Conservation (phyloP, 2,888 invertebrate species). For the Tiliacea citrago region DNA sequence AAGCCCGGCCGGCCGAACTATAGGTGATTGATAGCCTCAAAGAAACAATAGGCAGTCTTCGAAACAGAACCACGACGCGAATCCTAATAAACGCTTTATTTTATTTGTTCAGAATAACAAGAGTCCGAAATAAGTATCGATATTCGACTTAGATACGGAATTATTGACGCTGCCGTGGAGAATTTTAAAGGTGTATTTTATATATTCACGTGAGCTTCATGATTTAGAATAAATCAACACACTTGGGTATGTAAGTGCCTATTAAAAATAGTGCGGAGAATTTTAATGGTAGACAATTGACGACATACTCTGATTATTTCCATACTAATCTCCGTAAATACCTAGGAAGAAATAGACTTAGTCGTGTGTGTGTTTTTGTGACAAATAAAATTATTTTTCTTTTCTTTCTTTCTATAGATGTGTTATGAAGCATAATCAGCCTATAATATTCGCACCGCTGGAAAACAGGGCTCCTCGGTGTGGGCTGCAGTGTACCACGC, state of each 20-base stretch:
- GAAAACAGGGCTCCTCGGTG: too few species aligned
- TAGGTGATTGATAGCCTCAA: slow-evolving; percentile 88
- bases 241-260: slow-evolving; percentile 62
- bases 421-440: too few species aligned
- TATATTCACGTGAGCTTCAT: slow-evolving; percentile 70
- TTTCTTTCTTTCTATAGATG: too few species aligned
- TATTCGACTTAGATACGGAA: slow-evolving; percentile 85
- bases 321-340: slow-evolving; percentile 37
- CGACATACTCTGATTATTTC: slow-evolving; percentile 32
- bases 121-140: slow-evolving; percentile 85
- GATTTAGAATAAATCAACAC: slow-evolving; percentile 66
- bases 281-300: slow-evolving; percentile 60
- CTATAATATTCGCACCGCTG: too few species aligned
- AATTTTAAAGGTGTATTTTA: slow-evolving; percentile 76
- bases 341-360: not conserved
- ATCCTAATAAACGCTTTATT: slow-evolving; percentile 90
- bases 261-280: slow-evolving; percentile 67
- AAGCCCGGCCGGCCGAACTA: slow-evolving; percentile 75
- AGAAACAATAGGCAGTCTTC: slow-evolving; percentile 88
- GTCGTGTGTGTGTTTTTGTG: too few species aligned
- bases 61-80: slow-evolving; percentile 86
- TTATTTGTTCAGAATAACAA: slow-evolving; percentile 88
- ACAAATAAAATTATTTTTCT: too few species aligned
- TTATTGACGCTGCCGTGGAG: slow-evolving; percentile 81
- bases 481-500: too few species aligned